Evolutionary conservation across 2,888 invertebrate species (phyloP).

Genomic region (Sarcophaga rosellei): DNA sequence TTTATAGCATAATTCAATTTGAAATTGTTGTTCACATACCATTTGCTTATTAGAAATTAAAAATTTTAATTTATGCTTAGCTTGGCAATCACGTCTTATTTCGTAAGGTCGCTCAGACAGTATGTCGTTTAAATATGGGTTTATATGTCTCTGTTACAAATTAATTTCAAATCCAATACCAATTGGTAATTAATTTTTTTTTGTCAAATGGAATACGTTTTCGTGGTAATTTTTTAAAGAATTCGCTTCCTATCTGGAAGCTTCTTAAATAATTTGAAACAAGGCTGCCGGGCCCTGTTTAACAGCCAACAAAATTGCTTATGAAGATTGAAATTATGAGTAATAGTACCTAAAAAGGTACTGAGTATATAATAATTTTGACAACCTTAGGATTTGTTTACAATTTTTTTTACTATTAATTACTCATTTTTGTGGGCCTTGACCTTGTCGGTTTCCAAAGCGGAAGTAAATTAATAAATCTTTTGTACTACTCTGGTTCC

Average conservation of each 20-base stretch:
- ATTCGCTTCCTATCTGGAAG: not conserved
- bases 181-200: not conserved
- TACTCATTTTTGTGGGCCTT: too few species aligned
- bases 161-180: not conserved
- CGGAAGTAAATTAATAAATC: too few species aligned
- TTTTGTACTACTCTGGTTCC: too few species aligned
- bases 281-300: not conserved
- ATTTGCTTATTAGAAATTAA: not conserved
- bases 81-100: conserved; percentile 43
- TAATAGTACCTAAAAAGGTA: too few species aligned
- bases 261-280: not conserved
- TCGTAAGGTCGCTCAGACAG: conserved; percentile 3
- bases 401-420: too few species aligned
- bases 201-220: not conserved
- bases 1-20: not conserved
- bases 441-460: too few species aligned
- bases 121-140: not conserved
- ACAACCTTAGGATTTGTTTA: too few species aligned
- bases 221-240: not conserved
- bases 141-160: conserved; percentile 9
- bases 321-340: too few species aligned
- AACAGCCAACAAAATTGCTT: too few species aligned
- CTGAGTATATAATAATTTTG: too few species aligned
- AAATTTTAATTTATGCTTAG: conserved; percentile 27
- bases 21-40: not conserved